These are phyloP conservation scores for Paracanthobrama guichenoti DNA, from an alignment of 2,113 vertebrate species.

Conservation along the genomic window DNA sequence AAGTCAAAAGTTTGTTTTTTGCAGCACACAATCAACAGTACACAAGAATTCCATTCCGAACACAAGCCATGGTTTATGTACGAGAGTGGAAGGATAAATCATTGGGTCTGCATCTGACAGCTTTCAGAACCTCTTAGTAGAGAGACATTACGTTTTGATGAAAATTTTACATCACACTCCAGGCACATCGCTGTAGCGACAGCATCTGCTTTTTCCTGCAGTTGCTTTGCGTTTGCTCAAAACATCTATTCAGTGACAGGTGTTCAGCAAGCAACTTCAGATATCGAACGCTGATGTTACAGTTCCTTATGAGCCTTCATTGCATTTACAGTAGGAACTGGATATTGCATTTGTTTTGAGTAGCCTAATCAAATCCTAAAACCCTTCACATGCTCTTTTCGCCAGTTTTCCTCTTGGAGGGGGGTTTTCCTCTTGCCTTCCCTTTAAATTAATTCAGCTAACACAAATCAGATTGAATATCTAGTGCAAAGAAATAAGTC, in stretches of 20 bases:
- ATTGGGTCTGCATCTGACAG: constrained; percentile 15
- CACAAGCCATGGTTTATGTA: constrained; percentile 23
- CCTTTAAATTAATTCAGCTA: constrained; percentile 30
- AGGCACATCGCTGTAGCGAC: neutral
- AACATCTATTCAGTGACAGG: constrained; percentile 14
- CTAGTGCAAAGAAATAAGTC: constrained; percentile 15
- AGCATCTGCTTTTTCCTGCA: neutral
- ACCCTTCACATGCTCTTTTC: constrained; percentile 25
- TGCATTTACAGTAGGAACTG: constrained; percentile 48
- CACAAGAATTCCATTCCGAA: neutral
- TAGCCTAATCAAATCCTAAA: constrained; percentile 46
- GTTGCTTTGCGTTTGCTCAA: neutral
- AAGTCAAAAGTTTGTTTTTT: neutral
- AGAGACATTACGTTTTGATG: neutral
- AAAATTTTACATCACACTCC: constrained; percentile 11
- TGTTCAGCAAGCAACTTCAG: constrained; percentile 7
- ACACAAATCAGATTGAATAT: constrained; percentile 37
- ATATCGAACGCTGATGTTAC: neutral
- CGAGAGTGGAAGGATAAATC: neutral
- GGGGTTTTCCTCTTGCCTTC: neutral
- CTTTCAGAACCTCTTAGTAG: constrained; percentile 28
- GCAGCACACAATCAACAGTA: neutral
- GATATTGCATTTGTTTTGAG: constrained; percentile 47
- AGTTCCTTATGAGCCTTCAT: constrained; percentile 32
- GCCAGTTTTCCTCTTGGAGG: constrained; percentile 19